Evolutionary conservation across 2,113 vertebrate genomes (phyloP).

Genomic region (Sula dactylatra): DNA sequence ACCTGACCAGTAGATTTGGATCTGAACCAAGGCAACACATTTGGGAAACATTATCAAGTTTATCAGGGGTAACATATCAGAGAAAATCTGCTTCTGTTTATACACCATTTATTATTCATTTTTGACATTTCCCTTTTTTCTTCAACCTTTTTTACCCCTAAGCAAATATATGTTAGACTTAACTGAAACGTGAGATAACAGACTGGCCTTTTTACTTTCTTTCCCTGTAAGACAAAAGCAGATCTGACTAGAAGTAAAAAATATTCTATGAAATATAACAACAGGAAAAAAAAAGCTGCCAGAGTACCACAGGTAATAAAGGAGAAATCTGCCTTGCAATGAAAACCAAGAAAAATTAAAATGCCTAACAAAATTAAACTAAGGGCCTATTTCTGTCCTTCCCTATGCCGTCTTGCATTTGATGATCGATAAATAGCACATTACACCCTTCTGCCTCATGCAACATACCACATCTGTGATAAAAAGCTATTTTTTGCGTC

Average conservation of each 20-base stretch:
- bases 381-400: neutral
- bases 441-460: neutral
- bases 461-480: neutral
- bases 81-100: conserved; percentile 85
- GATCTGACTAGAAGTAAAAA: conserved; percentile 64
- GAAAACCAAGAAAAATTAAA: neutral
- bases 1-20: conserved; percentile 68
- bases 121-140: conserved; percentile 81
- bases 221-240: conserved; percentile 43
- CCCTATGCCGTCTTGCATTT: neutral
- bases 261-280: conserved; percentile 56
- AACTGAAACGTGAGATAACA: conserved; percentile 74
- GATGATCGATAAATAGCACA: neutral
- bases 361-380: neutral
- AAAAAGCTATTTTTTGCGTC: neutral
- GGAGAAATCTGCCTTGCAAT: neutral
- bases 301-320: neutral
- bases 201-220: conserved; percentile 46
- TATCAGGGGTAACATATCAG: conserved; percentile 76
- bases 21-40: conserved; percentile 74
- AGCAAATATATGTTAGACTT: conserved; percentile 75
- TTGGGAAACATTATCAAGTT: conserved; percentile 84
- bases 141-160: conserved; percentile 68
- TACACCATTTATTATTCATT: conserved; percentile 80
- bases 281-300: conserved; percentile 37